Evolutionary conservation across 2,113 vertebrate genomes (phyloP).

Genomic region (Butorides virescens): DNA sequence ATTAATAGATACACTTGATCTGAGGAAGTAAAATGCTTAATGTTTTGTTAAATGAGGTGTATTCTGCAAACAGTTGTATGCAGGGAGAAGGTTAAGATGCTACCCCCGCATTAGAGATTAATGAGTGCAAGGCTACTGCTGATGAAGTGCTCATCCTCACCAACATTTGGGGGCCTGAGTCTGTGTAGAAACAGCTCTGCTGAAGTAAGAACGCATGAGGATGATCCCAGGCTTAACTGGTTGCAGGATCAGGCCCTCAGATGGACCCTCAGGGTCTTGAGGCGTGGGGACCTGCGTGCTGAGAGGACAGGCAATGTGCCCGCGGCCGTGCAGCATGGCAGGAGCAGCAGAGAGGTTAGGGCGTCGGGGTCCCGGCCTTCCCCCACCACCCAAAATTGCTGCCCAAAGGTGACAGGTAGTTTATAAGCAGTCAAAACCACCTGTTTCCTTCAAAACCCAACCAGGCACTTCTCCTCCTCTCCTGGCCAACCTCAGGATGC

Average conservation of each 20-base stretch:
- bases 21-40: conserved; percentile 39
- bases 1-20: conserved; percentile 61
- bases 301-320: neutral
- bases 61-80: neutral
- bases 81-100: conserved; percentile 1
- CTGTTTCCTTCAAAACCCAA: neutral
- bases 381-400: rapidly evolving
- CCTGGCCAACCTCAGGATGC: neutral
- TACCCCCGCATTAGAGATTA: neutral
- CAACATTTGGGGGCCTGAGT: neutral
- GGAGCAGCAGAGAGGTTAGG: neutral
- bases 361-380: neutral
- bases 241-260: neutral
- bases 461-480: neutral
- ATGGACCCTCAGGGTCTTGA: neutral
- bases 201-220: neutral
- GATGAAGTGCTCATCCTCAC: neutral
- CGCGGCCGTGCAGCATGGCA: neutral
- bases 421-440: rapidly evolving
- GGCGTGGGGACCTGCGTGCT: rapidly evolving
- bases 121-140: neutral
- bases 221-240: neutral
- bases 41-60: conserved; percentile 68
- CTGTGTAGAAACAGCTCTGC: neutral
- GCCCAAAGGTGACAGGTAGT: neutral